Evolutionary conservation across 2,888 invertebrate genomes (phyloP).

Genomic region (Melanophora roralis): DNA sequence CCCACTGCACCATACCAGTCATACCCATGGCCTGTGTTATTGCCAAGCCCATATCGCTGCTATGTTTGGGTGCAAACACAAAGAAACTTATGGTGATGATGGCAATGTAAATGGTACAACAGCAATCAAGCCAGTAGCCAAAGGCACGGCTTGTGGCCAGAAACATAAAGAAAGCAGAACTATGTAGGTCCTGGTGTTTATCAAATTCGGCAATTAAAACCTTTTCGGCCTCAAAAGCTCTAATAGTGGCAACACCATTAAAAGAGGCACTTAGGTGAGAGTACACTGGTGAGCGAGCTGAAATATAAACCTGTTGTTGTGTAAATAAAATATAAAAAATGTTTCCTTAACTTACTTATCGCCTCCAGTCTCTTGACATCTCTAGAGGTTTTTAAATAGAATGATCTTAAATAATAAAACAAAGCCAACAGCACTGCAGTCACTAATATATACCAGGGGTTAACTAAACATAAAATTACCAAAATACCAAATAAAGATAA

Average conservation of each 20-base stretch:
- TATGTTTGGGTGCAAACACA: constrained; percentile 81
- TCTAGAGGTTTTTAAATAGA: constrained; percentile 89
- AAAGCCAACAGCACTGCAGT: constrained; percentile 83
- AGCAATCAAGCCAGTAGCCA: constrained; percentile 93
- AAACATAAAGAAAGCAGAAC: constrained; percentile 94
- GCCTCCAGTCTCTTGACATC: constrained; percentile 89
- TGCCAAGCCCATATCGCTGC: constrained; percentile 87
- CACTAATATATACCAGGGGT: constrained; percentile 85
- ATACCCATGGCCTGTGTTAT: constrained; percentile 88
- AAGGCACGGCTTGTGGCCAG: constrained; percentile 95
- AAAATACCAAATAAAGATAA: constrained; percentile 87
- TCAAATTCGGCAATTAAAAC: constrained; percentile 89
- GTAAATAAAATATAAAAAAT: too few relatives aligned
- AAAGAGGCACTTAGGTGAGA: constrained; percentile 93
- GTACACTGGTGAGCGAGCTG: constrained; percentile 94
- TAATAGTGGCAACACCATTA: constrained; percentile 93
- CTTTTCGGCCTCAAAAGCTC: constrained; percentile 90
- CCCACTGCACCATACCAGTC: constrained; percentile 86
- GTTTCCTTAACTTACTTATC: constrained; percentile 82
- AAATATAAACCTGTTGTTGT: background rate
- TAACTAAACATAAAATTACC: constrained; percentile 85
- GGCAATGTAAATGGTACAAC: constrained; percentile 91
- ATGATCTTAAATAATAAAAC: constrained; percentile 85
- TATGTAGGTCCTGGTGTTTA: constrained; percentile 89
- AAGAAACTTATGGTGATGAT: constrained; percentile 92